These are phyloP conservation scores for Odontesthes bonariensis DNA, from an alignment of 2,113 vertebrate species.

Conservation along the genomic window DNA sequence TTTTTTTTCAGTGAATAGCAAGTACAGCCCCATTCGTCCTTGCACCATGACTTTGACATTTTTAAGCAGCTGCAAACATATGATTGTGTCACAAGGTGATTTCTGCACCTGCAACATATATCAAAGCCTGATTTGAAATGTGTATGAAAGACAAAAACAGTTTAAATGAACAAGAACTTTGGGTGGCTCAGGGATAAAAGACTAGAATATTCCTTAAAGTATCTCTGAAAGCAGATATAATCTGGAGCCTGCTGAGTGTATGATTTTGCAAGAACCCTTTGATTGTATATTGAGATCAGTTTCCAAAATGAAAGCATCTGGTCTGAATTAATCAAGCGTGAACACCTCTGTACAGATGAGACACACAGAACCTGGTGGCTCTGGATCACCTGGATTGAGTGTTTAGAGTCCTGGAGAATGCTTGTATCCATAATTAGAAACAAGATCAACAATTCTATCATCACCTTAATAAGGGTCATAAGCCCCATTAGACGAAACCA, in stretches of 20 bases:
- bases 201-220: too few relatives aligned
- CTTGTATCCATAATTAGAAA: background rate
- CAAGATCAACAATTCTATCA: background rate
- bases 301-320: too few relatives aligned
- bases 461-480: background rate
- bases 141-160: too few relatives aligned
- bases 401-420: background rate
- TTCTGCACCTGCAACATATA: background rate
- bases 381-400: background rate
- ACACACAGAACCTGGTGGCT: background rate
- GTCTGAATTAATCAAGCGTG: too few relatives aligned
- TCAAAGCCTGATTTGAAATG: too few relatives aligned
- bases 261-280: too few relatives aligned
- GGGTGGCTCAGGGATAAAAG: too few relatives aligned
- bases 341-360: background rate
- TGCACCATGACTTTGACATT: conserved; percentile 28
- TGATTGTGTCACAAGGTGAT: background rate
- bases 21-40: conserved; percentile 16
- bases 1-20: conserved; percentile 6
- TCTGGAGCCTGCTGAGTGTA: too few relatives aligned
- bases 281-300: too few relatives aligned
- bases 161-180: too few relatives aligned
- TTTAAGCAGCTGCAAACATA: conserved; percentile 16
- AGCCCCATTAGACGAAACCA: background rate
- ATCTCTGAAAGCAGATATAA: too few relatives aligned